These are phyloP conservation scores for Drosophila sturtevanti DNA, from an alignment of 1,140 invertebrate species.

Conservation along the genomic window DNA sequence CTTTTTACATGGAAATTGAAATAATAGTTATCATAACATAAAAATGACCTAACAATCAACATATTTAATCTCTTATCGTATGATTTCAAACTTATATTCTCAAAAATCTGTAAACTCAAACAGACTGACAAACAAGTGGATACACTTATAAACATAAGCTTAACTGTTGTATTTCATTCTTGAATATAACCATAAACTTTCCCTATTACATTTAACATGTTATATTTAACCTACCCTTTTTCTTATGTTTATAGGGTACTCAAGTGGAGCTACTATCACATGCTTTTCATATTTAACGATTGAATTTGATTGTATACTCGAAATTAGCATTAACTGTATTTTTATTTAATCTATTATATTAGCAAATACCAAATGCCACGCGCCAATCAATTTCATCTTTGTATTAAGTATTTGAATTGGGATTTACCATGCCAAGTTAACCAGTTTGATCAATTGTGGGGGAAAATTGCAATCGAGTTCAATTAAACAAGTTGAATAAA, in stretches of 20 bases:
- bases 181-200: too few species aligned
- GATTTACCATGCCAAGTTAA: slow-evolving; percentile 22
- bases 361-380: slow-evolving; percentile 18
- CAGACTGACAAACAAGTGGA: too few species aligned
- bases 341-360: slow-evolving; percentile 19
- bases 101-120: too few species aligned
- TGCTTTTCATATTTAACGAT: slow-evolving; percentile 41
- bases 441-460: slow-evolving; percentile 38
- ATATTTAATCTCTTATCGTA: too few species aligned
- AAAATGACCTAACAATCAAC: too few species aligned
- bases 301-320: not conserved
- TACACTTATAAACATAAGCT: too few species aligned
- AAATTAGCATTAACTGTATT: slow-evolving; percentile 35
- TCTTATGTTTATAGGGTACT: not conserved
- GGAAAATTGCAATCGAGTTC: slow-evolving; percentile 32
- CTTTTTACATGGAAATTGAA: too few species aligned
- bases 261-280: slow-evolving; percentile 27
- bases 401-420: slow-evolving; percentile 34
- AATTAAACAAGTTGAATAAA: not conserved
- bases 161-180: too few species aligned
- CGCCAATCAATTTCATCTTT: slow-evolving; percentile 26
- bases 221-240: not conserved
- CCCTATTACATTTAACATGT: not conserved
- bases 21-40: too few species aligned
- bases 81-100: too few species aligned